These are phyloP conservation scores for Agonopterix arenella DNA, from an alignment of 2,888 invertebrate species.

Conservation along the genomic window DNA sequence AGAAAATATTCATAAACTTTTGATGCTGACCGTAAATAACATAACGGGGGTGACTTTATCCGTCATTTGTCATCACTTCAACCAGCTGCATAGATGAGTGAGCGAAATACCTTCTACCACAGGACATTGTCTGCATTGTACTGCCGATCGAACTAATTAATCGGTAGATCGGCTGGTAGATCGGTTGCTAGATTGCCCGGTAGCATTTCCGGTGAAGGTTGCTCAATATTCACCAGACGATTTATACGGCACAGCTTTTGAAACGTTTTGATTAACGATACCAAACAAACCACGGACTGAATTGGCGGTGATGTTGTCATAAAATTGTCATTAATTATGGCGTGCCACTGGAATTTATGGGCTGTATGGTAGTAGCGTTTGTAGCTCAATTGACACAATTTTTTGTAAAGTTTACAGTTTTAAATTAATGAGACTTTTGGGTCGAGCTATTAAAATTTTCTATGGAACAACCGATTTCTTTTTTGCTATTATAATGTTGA, in stretches of 20 bases:
- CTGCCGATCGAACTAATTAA: slow-evolving; percentile 68
- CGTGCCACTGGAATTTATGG: background rate
- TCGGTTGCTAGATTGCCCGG: slow-evolving; percentile 64
- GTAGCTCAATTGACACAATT: no score
- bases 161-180: slow-evolving; percentile 67
- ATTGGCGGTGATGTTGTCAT: slow-evolving; percentile 14
- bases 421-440: no score
- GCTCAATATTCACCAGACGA: slow-evolving; percentile 60
- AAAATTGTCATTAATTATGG: slow-evolving; percentile 3
- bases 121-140: slow-evolving; percentile 69
- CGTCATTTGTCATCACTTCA: slow-evolving; percentile 41
- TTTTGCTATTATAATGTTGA: no score
- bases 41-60: slow-evolving; percentile 6
- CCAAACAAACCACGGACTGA: slow-evolving; percentile 43
- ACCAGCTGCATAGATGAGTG: slow-evolving; percentile 65
- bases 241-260: slow-evolving; percentile 40
- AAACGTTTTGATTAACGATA: slow-evolving; percentile 63
- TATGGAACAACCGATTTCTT: no score
- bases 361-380: no score
- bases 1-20: no score
- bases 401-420: no score
- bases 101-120: slow-evolving; percentile 47
- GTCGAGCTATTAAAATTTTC: no score
- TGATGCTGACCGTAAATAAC: background rate
- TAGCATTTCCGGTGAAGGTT: slow-evolving; percentile 72